A percentile compares a stretch with the other conserved stretches of the same genome.
Evolutionary conservation across 2,113 vertebrate species (phyloP).

Genomic region (Ginglymostoma cirratum): DNA sequence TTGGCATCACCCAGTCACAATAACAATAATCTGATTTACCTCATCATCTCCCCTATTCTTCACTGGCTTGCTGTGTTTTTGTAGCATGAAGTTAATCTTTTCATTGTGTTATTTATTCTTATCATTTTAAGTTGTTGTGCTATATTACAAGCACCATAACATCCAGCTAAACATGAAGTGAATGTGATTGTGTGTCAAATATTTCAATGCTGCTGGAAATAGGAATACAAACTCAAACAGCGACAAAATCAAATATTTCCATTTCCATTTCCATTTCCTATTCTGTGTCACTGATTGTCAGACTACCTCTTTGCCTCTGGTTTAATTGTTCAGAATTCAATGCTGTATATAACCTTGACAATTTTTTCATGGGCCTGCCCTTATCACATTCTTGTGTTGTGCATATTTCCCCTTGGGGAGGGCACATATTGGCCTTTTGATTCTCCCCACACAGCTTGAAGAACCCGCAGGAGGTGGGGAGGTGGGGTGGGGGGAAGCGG

Average conservation of each 20-base stretch:
- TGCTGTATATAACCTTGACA: neutral
- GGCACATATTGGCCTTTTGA: neutral
- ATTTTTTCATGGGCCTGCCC: neutral
- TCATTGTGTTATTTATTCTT: neutral
- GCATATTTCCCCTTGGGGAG: neutral
- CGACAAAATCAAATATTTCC: neutral
- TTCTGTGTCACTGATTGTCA: neutral
- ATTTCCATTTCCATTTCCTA: neutral
- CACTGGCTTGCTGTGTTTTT: neutral
- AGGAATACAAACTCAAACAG: neutral
- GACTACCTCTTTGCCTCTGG: neutral
- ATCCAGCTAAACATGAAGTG: neutral
- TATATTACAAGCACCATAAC: neutral
- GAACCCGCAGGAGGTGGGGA: neutral
- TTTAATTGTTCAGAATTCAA: neutral
- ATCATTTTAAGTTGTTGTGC: neutral
- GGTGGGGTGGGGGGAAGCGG: neutral
- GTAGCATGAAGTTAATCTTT: neutral
- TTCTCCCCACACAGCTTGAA: neutral
- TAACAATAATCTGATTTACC: neutral
- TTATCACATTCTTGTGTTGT: neutral
- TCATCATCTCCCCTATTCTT: neutral
- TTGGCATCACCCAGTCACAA: neutral
- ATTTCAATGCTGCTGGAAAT: neutral
- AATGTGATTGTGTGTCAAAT: neutral